Percentiles rank a stretch among this genome's conserved stretches.
Conservation (phyloP, 2,113 vertebrate species). For the Entomyzon cyanotis region DNA sequence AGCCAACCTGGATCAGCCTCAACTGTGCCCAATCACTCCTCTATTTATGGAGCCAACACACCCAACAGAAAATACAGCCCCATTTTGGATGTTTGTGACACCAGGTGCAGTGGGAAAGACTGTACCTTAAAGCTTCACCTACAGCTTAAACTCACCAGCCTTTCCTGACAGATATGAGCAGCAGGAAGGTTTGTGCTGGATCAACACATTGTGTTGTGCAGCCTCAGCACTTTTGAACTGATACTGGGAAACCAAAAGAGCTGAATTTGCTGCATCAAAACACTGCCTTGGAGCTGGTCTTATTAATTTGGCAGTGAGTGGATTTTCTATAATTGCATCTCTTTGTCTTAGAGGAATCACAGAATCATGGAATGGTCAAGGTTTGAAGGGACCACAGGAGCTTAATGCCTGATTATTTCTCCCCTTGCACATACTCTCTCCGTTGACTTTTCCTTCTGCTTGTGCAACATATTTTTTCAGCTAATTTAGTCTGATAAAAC, state of each 20-base stretch:
- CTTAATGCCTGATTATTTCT: not conserved
- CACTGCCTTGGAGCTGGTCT: not conserved
- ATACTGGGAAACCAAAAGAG: not conserved
- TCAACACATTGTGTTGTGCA: not conserved
- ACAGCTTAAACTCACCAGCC: not conserved
- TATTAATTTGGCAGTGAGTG: not conserved
- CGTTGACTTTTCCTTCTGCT: not conserved
- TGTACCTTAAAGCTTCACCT: not conserved
- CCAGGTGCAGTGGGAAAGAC: not conserved
- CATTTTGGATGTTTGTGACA: not conserved
- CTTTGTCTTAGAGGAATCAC: not conserved
- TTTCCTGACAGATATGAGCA: not conserved
- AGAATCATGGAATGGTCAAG: not conserved
- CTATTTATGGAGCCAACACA: not conserved
- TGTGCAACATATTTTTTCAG: not conserved
- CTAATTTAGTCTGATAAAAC: not conserved
- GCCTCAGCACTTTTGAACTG: not conserved
- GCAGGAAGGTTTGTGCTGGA: not conserved
- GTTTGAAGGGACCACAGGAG: not conserved
- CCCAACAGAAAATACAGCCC: not conserved
- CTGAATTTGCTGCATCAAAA: not conserved
- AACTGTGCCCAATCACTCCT: not conserved
- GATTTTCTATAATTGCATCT: not conserved
- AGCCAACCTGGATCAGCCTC: not conserved
- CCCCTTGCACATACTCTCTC: not conserved